Base-by-base conservation (phyloP, 2,888 invertebrate species). In the Archaeoteleia sp. region DNA sequence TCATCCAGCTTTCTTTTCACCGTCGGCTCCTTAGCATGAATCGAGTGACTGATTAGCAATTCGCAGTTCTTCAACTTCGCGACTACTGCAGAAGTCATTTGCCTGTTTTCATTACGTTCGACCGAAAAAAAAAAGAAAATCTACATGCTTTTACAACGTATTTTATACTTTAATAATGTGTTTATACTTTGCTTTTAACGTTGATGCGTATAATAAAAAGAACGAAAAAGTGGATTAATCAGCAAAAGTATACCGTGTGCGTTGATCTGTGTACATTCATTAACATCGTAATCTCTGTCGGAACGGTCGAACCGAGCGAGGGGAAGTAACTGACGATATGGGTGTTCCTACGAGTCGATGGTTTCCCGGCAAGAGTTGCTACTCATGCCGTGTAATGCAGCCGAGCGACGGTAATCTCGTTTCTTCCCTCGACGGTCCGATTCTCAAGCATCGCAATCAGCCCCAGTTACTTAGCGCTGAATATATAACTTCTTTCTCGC, bases 371-470 rank as follows among this genome's bases (percentile, higher is more conserved):
- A 70, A 73, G 74, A 77, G 67, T 77, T 71, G 76, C 78, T 72
- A 78, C 77, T 78, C 78, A 78, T 78, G 78, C 77, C 73, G 73
- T 65, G 75, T 72, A 73, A 73, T 70, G 71, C 67, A 67, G 58
- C 57, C 58, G 48, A 29, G 51, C 66, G 20, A 51, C 55, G 20
- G 73, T 71, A 75, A 77, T 76, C 73, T 77, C 73, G 67, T 65
- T 51, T 37, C 69, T 60, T 67, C 40, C 61, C 58, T 42, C 49
- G 60, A 17, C 40, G 48, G 54, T 55, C 49, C 25, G 51, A 54
- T 58, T 69, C 70, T 55, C 67, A 48, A 67, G 67, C 53, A 54
- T 53, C 68, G 63, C 68, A 68, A 68, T 68, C 68, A 68, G 58
- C 60, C n/a, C n/a, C 49, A 63, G 68, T 68, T 68, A 68, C 53